These are phyloP conservation scores for Ips typographus DNA, from an alignment of 1,140 invertebrate species.

Conservation along the genomic window DNA sequence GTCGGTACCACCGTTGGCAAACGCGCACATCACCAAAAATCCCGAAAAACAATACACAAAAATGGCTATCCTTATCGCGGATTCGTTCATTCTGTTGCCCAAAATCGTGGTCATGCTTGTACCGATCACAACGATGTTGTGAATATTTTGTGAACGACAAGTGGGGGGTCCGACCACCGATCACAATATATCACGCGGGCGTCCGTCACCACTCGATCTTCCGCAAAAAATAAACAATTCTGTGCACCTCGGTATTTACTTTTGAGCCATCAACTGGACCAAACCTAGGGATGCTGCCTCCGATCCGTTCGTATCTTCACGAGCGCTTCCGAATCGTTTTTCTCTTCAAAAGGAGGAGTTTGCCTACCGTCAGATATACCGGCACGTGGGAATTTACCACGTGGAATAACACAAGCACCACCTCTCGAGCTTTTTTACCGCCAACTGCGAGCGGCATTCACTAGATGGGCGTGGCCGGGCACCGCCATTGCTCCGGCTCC, in stretches of 20 bases:
- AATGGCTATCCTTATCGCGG: conserved; percentile 29
- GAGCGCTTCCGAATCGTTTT: conserved; percentile 12
- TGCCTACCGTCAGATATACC: not conserved
- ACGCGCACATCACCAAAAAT: conserved; percentile 32
- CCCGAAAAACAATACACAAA: conserved; percentile 37
- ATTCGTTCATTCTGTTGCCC: conserved; percentile 17
- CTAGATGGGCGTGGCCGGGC: conserved; percentile 37
- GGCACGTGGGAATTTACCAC: conserved; percentile 50
- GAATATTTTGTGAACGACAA: conserved; percentile 3
- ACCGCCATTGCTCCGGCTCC: conserved; percentile 41
- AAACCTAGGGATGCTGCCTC: conserved; percentile 46
- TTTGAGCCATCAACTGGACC: conserved; percentile 41
- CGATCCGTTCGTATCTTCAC: conserved; percentile 16
- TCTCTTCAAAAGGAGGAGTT: conserved; percentile 45
- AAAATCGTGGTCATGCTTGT: not conserved
- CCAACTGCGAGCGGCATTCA: conserved; percentile 36
- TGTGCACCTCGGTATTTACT: conserved; percentile 51
- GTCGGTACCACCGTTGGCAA: conserved; percentile 36
- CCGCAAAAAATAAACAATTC: conserved; percentile 54
- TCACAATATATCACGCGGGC: conserved; percentile 30
- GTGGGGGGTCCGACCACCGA: conserved; percentile 9
- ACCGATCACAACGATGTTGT: not conserved
- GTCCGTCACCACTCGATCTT: conserved; percentile 28
- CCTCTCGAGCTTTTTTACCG: conserved; percentile 22
- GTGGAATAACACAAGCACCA: conserved; percentile 40